Evolutionary conservation across 2,797 vertebrate species (phyloP).

Genomic region (Cuniculus paca): DNA sequence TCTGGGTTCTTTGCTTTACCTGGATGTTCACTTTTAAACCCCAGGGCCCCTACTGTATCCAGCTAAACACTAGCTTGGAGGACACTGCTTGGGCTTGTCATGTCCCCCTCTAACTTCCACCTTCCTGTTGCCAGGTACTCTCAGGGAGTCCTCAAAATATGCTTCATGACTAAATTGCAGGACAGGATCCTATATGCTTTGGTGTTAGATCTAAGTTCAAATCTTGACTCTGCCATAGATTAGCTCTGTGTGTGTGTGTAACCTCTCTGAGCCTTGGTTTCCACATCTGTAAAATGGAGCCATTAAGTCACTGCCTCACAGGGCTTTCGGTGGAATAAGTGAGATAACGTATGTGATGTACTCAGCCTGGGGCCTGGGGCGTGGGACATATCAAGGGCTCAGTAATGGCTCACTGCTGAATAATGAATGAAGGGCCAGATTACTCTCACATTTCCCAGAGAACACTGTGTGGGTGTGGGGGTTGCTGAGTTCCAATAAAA

Average conservation of each 20-base stretch:
- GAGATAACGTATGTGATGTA: conserved; percentile 8
- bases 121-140: neutral
- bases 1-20: conserved; percentile 44
- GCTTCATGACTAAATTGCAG: neutral
- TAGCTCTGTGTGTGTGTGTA: neutral
- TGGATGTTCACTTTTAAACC: neutral
- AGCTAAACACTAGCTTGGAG: neutral
- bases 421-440: conserved; percentile 6
- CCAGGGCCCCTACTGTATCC: neutral
- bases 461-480: neutral
- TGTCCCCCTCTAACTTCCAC: neutral
- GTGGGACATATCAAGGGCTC: conserved; percentile 8
- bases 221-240: neutral
- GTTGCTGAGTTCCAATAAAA: neutral
- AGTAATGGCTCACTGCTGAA: conserved; percentile 27
- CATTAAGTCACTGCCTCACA: neutral
- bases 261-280: conserved; percentile 30
- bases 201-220: conserved; percentile 13
- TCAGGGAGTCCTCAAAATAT: neutral
- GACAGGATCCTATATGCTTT: neutral
- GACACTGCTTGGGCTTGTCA: neutral
- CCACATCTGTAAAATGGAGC: conserved; percentile 43
- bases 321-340: neutral
- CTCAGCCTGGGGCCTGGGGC: conserved; percentile 32
- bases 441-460: conserved; percentile 8